Evolutionary conservation across 2,113 vertebrate genomes (phyloP).

Genomic region (Dinomys branickii): DNA sequence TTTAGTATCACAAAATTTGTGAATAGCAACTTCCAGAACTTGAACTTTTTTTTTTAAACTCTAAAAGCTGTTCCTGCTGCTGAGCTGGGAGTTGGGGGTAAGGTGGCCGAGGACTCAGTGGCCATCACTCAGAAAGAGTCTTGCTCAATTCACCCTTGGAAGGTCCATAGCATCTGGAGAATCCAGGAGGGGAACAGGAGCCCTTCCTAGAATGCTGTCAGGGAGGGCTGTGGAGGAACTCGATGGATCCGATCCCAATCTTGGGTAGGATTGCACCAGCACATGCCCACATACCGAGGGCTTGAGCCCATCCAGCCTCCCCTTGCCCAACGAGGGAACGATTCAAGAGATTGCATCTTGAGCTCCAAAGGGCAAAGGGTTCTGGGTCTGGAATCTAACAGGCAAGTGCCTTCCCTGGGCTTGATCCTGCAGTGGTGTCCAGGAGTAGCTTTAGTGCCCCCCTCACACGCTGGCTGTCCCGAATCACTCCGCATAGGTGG

Average conservation of each 20-base stretch:
- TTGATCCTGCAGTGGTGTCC: not conserved
- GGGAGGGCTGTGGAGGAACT: not conserved
- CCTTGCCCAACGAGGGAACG: not conserved
- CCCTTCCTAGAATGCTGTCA: not conserved
- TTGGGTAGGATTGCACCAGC: not conserved
- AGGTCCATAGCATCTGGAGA: not conserved
- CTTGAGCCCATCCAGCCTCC: not conserved
- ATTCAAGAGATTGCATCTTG: not conserved
- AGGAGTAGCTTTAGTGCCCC: not conserved
- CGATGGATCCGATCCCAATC: not conserved
- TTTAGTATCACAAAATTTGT: not conserved
- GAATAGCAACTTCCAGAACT: constrained; percentile 12
- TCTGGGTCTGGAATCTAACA: not conserved
- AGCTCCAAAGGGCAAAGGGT: not conserved
- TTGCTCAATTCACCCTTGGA: not conserved
- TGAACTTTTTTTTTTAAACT: constrained; percentile 17
- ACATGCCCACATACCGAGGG: not conserved
- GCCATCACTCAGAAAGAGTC: not conserved
- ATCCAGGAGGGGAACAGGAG: not conserved
- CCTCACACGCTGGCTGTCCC: not conserved
- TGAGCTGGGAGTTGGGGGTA: not conserved
- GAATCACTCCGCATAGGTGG: not conserved
- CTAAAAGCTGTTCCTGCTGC: not conserved
- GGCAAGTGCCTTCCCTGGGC: not conserved
- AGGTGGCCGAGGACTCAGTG: not conserved